Percentiles rank a stretch among this genome's conserved stretches.
phyloP scores from a whole-genome alignment of 1,140 invertebrate species.

The Megalonaias nervosa region DNA sequence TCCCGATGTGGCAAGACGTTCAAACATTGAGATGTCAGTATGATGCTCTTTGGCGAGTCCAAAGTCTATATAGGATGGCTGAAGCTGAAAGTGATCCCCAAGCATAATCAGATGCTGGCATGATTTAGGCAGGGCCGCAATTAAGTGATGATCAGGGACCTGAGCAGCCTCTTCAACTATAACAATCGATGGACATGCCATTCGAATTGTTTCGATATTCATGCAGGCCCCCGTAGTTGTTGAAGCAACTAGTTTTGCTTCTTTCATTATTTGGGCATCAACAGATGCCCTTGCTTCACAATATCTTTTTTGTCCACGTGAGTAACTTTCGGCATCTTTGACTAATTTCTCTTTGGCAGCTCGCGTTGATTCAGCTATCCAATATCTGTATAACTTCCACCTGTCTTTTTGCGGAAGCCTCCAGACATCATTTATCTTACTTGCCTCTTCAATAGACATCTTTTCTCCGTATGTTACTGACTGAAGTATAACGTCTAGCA shows the following conservation, averaged over 20 bases:
- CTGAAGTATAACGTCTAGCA: not conserved
- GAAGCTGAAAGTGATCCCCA: no score
- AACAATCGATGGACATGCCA: constrained; percentile 50
- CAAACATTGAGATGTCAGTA: no score
- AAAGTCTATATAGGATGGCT: no score
- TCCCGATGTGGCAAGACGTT: no score
- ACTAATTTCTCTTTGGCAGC: constrained; percentile 16
- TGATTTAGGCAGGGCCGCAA: no score
- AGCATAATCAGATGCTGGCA: no score
- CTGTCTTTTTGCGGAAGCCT: constrained; percentile 48
- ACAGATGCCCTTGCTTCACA: constrained; percentile 32
- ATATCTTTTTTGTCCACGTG: constrained; percentile 17
- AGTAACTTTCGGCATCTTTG: constrained; percentile 27
- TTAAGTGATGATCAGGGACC: constrained; percentile 29
- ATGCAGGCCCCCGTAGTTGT: constrained; percentile 65
- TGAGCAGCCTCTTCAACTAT: constrained; percentile 68
- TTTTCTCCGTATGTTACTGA: not conserved
- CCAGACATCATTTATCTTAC: constrained; percentile 47
- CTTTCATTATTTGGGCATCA: constrained; percentile 52
- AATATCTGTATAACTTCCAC: constrained; percentile 64
- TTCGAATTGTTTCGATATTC: constrained; percentile 37
- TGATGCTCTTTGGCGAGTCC: no score
- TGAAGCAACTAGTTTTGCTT: constrained; percentile 61
- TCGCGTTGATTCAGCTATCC: constrained; percentile 44
- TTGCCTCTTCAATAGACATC: constrained; percentile 27